A percentile compares a stretch with the other conserved stretches of the same genome.
These are phyloP conservation scores for Zaprionus tsacasi DNA, from an alignment of 1,140 invertebrate species.

Conservation along the genomic window DNA sequence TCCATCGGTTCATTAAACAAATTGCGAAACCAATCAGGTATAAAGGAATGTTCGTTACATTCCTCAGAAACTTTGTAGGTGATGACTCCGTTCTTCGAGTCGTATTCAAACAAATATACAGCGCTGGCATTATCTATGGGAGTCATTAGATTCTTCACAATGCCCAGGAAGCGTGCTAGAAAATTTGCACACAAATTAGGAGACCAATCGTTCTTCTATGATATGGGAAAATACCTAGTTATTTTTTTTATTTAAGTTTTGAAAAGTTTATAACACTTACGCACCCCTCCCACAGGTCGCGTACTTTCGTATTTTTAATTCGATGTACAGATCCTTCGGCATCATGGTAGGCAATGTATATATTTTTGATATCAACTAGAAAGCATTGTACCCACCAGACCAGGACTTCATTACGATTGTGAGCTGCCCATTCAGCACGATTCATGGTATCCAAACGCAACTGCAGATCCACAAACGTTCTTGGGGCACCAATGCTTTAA, in stretches of 20 bases:
- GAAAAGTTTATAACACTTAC: slow-evolving; percentile 32
- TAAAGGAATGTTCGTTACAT: slow-evolving; percentile 42
- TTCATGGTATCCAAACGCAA: slow-evolving; percentile 51
- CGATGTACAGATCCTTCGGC: slow-evolving; percentile 22
- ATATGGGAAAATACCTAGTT: background rate
- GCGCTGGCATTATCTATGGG: slow-evolving; percentile 37
- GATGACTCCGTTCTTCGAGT: slow-evolving; percentile 31
- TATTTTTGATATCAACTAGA: slow-evolving; percentile 41
- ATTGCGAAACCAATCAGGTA: slow-evolving; percentile 54
- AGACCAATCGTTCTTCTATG: slow-evolving; percentile 41
- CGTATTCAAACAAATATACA: slow-evolving; percentile 49
- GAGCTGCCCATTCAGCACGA: slow-evolving; percentile 40
- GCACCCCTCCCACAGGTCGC: slow-evolving; percentile 29
- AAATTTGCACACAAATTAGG: slow-evolving; percentile 45
- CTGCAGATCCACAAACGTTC: slow-evolving; percentile 40
- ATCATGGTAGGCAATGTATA: slow-evolving; percentile 45
- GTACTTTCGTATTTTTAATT: slow-evolving; percentile 15
- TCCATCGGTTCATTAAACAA: slow-evolving; percentile 33
- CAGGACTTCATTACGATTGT: slow-evolving; percentile 33
- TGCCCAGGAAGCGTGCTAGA: slow-evolving; percentile 21
- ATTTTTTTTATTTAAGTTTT: background rate
- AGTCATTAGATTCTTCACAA: slow-evolving; percentile 23
- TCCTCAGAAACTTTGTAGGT: slow-evolving; percentile 15
- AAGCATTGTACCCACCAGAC: slow-evolving; percentile 61
- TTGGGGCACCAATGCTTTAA: slow-evolving; percentile 2